Evolutionary conservation across 1,140 invertebrate genomes (phyloP).

Genomic region (Camponotus vicinus): DNA sequence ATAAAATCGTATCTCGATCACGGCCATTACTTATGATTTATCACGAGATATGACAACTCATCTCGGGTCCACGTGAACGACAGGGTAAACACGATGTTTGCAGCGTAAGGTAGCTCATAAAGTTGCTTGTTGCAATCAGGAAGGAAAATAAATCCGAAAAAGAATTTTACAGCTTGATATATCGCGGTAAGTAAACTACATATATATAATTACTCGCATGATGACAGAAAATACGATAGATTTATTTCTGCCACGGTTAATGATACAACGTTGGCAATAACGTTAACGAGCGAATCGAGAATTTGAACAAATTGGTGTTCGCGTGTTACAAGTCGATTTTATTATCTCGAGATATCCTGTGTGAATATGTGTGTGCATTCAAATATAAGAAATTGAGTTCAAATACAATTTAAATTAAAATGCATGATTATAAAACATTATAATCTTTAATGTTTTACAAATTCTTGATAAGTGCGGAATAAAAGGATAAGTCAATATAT

Average conservation of each 20-base stretch:
- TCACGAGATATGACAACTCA: conserved; percentile 19
- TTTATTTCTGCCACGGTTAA: conserved; percentile 4
- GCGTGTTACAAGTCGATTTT: not conserved
- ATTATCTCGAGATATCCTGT: not conserved
- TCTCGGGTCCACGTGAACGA: not conserved
- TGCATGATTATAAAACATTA: not conserved
- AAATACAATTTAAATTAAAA: not conserved
- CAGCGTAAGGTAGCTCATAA: not conserved
- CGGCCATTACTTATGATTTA: conserved; percentile 63
- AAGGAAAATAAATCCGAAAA: conserved; percentile 14
- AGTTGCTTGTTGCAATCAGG: not conserved
- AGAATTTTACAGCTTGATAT: not conserved
- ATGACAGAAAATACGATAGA: not conserved
- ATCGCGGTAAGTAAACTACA: not conserved
- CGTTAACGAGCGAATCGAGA: not conserved
- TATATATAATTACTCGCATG: too few relatives aligned
- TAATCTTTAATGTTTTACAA: not conserved
- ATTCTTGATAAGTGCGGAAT: not conserved
- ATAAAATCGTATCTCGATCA: conserved; percentile 56
- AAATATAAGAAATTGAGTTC: not conserved
- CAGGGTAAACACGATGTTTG: conserved; percentile 17
- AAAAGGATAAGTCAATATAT: too few relatives aligned
- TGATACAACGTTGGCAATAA: not conserved
- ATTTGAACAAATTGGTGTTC: conserved; percentile 1
- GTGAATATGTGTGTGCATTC: not conserved